Evolutionary conservation across 1,140 invertebrate genomes (phyloP).

Genomic region (Formica selysi): DNA sequence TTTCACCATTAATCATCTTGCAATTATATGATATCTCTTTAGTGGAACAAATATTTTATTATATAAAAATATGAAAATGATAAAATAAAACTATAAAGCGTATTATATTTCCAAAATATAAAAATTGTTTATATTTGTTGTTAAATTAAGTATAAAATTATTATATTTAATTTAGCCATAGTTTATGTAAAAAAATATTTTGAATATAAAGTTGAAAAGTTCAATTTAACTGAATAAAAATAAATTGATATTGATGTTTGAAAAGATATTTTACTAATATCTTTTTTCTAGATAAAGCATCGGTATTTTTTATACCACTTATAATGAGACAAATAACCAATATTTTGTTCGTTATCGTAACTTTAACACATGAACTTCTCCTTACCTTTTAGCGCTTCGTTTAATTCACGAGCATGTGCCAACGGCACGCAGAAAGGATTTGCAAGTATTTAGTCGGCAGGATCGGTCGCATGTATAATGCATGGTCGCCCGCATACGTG

Average conservation of each 20-base stretch:
- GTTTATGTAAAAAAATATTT: not conserved
- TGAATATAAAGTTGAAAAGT: too few relatives aligned
- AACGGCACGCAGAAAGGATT: slow-evolving; percentile 56
- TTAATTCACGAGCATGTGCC: slow-evolving; percentile 53
- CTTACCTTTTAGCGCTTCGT: slow-evolving; percentile 46
- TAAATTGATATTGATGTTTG: slow-evolving; percentile 13
- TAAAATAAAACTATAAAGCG: not conserved
- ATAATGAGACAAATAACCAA: not conserved
- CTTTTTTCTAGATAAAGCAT: slow-evolving; percentile 20
- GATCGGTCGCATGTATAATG: slow-evolving; percentile 31
- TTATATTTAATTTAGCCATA: not conserved
- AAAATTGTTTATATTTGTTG: not conserved
- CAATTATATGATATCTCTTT: not conserved
- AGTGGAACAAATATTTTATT: not conserved
- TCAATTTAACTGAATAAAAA: not conserved
- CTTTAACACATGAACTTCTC: slow-evolving; percentile 52
- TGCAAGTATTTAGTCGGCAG: slow-evolving; percentile 50
- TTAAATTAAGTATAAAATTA: not conserved
- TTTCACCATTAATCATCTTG: not conserved
- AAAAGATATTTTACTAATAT: not conserved
- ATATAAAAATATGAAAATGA: slow-evolving; percentile 1
- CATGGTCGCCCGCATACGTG: slow-evolving; percentile 15
- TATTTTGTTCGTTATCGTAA: slow-evolving; percentile 30
- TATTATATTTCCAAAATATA: not conserved
- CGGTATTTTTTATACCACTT: not conserved